Percentiles rank a stretch among this genome's conserved stretches.
phyloP scores from a whole-genome alignment of 1,140 invertebrate species.

The Drosophila neocordata region DNA sequence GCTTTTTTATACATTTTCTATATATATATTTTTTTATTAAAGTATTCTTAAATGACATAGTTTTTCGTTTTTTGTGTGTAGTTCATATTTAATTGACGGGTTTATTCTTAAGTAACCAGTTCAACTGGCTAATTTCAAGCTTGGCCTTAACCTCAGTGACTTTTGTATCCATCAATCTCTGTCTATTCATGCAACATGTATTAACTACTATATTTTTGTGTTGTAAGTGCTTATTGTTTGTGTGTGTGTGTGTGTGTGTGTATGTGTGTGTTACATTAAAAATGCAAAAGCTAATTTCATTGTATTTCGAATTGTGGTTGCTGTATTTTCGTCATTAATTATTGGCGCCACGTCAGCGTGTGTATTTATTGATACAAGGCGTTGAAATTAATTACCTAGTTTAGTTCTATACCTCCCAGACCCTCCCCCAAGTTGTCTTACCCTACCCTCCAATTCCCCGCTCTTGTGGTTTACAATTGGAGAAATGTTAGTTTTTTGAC shows the following conservation, averaged over 20 bases:
- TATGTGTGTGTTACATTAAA: slow-evolving; percentile 1
- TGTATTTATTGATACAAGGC: slow-evolving; percentile 5
- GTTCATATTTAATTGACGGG: background rate
- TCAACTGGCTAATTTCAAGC: background rate
- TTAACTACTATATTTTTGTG: background rate
- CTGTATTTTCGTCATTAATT: slow-evolving; percentile 2
- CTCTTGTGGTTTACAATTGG: background rate
- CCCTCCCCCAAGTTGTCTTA: too few species aligned
- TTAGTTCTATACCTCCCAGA: background rate
- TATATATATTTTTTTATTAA: too few species aligned
- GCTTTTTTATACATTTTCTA: too few species aligned
- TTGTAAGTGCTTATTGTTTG: background rate
- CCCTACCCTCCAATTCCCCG: too few species aligned
- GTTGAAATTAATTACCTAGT: slow-evolving; percentile 8
- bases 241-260: background rate
- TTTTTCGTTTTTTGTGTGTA: too few species aligned
- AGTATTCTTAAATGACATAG: too few species aligned
- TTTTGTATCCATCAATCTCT: background rate
- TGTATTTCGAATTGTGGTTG: background rate
- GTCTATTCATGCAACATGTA: background rate
- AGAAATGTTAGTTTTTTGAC: background rate
- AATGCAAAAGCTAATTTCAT: slow-evolving; percentile 6
- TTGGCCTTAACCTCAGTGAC: background rate
- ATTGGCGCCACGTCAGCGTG: background rate
- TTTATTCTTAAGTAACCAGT: background rate